These are phyloP conservation scores for Teleogryllus oceanicus DNA, from an alignment of 2,888 invertebrate species.

Conservation along the genomic window DNA sequence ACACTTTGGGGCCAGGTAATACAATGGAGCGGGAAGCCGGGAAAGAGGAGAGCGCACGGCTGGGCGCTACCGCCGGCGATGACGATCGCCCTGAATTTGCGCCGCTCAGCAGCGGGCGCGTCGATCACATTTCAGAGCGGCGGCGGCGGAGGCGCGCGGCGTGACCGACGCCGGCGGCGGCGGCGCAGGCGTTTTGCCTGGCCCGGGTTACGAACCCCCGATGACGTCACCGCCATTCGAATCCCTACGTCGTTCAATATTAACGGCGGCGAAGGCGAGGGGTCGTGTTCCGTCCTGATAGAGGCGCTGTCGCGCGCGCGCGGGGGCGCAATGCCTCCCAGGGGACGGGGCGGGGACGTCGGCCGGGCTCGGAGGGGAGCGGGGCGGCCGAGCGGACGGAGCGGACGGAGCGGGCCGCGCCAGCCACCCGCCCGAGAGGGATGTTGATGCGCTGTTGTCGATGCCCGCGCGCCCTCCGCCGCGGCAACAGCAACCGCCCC, in stretches of 20 bases:
- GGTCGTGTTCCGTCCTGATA: constrained; percentile 18
- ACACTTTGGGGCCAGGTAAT: too few species aligned
- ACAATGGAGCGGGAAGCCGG: too few species aligned
- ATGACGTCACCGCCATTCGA: constrained; percentile 10
- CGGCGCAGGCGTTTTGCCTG: not conserved
- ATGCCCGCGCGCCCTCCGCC: too few species aligned
- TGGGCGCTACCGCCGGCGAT: too few species aligned
- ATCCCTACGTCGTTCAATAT: constrained; percentile 18
- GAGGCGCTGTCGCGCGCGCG: constrained; percentile 7
- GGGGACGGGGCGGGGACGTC: constrained; percentile 3
- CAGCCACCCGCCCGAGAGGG: too few species aligned
- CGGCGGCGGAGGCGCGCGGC: not conserved
- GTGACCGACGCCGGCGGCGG: not conserved
- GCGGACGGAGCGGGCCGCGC: not conserved
- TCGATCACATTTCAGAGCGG: not conserved
- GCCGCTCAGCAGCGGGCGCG: too few species aligned
- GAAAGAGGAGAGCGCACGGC: too few species aligned
- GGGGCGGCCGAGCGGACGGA: not conserved
- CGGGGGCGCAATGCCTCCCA: not conserved
- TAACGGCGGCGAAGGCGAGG: constrained; percentile 18
- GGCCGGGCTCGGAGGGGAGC: not conserved
- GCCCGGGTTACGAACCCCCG: constrained; percentile 8
- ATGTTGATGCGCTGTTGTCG: too few species aligned
- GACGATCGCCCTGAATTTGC: too few species aligned
- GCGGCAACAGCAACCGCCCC: too few species aligned